Evolutionary conservation across 2,113 vertebrate genomes (phyloP).

Genomic region (Condylura cristata): DNA sequence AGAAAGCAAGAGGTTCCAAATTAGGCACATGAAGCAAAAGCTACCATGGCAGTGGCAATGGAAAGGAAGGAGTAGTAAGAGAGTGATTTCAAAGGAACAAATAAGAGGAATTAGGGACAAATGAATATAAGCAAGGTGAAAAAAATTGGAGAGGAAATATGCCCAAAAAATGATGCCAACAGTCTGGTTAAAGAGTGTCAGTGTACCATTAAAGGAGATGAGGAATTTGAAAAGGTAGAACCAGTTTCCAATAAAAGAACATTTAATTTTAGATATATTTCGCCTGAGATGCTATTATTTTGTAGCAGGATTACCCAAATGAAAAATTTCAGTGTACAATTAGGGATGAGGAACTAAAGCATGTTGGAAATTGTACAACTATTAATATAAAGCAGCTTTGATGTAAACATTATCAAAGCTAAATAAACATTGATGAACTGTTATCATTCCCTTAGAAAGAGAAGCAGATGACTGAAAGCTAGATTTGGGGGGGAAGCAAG

Average conservation of each 20-base stretch:
- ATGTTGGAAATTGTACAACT: not conserved
- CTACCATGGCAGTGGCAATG: not conserved
- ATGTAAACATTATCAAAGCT: constrained; percentile 17
- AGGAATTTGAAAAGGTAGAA: constrained; percentile 42
- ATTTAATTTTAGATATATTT: constrained; percentile 55
- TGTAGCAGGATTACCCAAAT: not conserved
- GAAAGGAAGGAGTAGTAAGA: constrained; percentile 4
- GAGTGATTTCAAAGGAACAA: constrained; percentile 26
- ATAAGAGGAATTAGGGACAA: not conserved
- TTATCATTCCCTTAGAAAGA: not conserved
- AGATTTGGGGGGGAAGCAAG: constrained; percentile 19
- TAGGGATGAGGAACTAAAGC: constrained; percentile 12
- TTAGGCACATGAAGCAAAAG: not conserved
- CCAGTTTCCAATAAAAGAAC: not conserved
- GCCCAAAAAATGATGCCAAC: not conserved
- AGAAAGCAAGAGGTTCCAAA: not conserved
- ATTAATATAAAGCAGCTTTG: not conserved
- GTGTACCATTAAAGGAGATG: not conserved
- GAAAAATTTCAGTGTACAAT: constrained; percentile 13
- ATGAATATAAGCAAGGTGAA: not conserved
- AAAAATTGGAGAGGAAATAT: constrained; percentile 26
- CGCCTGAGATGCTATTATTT: constrained; percentile 47
- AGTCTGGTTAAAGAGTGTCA: constrained; percentile 40
- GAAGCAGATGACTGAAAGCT: constrained; percentile 14
- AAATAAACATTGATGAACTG: not conserved